Percentiles rank a stretch among this genome's conserved stretches.
Conservation (phyloP, 2,797 vertebrate species). For the Liparis tanakae region DNA sequence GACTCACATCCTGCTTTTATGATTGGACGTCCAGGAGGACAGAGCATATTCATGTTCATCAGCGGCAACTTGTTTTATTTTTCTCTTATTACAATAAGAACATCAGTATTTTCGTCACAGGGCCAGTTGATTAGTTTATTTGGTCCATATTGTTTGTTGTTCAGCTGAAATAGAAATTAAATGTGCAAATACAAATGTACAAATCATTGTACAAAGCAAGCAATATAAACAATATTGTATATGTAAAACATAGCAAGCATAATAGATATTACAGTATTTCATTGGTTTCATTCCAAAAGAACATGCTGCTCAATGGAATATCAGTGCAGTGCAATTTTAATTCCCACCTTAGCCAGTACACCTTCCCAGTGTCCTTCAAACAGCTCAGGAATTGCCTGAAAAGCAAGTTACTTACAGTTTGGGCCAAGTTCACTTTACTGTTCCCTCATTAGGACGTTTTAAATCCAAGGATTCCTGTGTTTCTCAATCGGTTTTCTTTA, state of each 20-base stretch:
- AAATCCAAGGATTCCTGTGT: not conserved
- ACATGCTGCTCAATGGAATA: not conserved
- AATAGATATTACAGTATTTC: not conserved
- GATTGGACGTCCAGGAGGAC: conserved; percentile 18
- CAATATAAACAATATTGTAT: no score
- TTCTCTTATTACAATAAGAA: not conserved
- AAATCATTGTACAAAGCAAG: no score
- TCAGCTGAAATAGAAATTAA: not conserved
- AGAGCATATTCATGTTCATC: conserved; percentile 12
- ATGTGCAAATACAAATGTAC: no score
- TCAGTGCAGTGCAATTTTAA: not conserved
- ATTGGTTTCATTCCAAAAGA: not conserved
- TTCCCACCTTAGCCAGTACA: not conserved
- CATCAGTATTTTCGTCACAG: not conserved
- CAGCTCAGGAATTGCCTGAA: conserved; percentile 22
- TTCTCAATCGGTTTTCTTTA: conserved; percentile 1
- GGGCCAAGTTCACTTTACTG: conserved; percentile 15
- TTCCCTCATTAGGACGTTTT: conserved; percentile 25
- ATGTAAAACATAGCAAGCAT: no score
- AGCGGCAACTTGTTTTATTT: conserved; percentile 10
- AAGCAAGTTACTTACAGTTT: conserved; percentile 31
- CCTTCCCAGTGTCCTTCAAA: conserved; percentile 36
- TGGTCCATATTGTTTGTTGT: not conserved
- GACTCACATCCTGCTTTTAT: conserved; percentile 26
- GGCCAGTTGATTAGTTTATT: not conserved